Evolutionary conservation across 2,113 vertebrate species (phyloP).

Genomic region (Plestiodon gilberti): DNA sequence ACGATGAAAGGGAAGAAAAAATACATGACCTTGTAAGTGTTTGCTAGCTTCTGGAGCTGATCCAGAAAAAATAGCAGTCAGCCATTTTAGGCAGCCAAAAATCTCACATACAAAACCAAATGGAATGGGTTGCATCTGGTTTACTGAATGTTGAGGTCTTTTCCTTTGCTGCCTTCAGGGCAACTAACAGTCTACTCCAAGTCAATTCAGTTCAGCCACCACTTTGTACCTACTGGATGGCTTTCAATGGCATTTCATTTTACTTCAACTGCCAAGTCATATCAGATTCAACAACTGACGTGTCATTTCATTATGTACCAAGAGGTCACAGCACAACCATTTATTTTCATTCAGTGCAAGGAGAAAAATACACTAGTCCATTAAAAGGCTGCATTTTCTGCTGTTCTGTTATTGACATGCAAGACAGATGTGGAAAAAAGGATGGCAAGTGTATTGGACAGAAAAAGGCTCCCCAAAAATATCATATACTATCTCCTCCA

Average conservation of each 20-base stretch:
- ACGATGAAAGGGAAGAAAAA: neutral
- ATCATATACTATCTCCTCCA: neutral
- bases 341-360: slow-evolving; percentile 17
- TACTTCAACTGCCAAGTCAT: neutral
- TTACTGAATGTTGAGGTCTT: neutral
- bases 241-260: slow-evolving; percentile 29
- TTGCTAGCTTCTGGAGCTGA: neutral
- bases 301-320: slow-evolving; percentile 13
- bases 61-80: neutral
- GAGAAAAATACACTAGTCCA: neutral
- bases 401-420: neutral
- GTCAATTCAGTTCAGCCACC: neutral
- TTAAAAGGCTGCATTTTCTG: slow-evolving; percentile 2
- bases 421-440: neutral
- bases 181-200: neutral
- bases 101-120: neutral
- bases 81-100: neutral
- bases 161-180: neutral
- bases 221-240: neutral
- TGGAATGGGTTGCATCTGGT: neutral
- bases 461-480: neutral
- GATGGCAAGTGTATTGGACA: neutral
- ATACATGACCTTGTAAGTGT: neutral
- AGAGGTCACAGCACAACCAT: slow-evolving; percentile 13
- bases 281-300: slow-evolving; percentile 23